Base-by-base conservation (phyloP, 2,888 invertebrate genomes). In the Orchesellides sinensis region DNA sequence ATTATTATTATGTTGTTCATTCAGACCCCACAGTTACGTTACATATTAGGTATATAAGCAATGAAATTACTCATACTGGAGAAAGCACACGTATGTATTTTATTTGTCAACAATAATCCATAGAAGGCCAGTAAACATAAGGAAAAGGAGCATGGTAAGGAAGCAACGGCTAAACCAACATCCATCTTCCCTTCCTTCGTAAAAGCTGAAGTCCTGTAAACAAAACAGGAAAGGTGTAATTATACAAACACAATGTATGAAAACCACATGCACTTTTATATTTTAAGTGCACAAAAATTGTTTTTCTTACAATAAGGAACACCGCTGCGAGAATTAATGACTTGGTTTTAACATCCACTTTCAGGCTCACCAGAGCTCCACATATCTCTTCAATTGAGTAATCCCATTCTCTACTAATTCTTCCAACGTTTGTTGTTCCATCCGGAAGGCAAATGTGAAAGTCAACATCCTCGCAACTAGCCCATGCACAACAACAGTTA, bases 341-440 rank as follows among this genome's bases (percentile, higher is more conserved):
- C 88, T 92, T 92, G 59, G 91, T 89, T 32, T 90, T 90, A 1
- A 91, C 90, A 88, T 92, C 91, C 83, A 92, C 89, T 88, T 92
- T 92, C 77, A 91, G 85, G 0, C 92, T 92, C 88, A 92, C 92
- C 27, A 90, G 89, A 23, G 92, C 89, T 19, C 91, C 91, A 88
- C 92, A 92, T 87, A 91, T 90, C 87, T 92, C 92, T 35, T 91
- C 90, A 66, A 85, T 70, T 21, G 82, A 49, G 65, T 84, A 83
- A 88, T 92, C 91, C 91, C 91, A 92, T 86, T 92, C 91, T 85
- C 92, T 91, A 45, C 90, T 89, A 74, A 92, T 91, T 75, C 89
- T 89, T 0, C 92, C 92, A 40, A 91, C 82, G 3, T 69, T 35
- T 5, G 85, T 85, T 2, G 40, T 56, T 19, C 83, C 82, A 49